Evolutionary conservation across 2,888 invertebrate species (phyloP), one percentile per base, ranked within the genome.

Genomic region (Aphodius sticticus): DNA sequence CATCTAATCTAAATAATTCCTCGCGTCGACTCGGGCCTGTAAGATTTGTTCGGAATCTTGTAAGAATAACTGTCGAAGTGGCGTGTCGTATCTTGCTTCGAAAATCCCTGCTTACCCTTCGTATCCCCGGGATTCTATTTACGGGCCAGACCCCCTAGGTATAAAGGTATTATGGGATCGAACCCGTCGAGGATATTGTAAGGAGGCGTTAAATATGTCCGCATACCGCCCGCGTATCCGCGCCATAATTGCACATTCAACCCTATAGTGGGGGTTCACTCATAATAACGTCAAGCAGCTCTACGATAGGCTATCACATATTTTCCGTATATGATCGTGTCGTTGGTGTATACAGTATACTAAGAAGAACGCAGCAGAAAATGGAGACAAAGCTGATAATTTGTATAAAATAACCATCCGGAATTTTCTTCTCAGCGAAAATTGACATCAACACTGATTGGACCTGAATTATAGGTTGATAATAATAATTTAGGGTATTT

Each of bases 41-140:
- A 53, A 53, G 53, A 53, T 53, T 53, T 53, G 53, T 53, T 53
- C 53, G 53, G 53, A 53, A 53, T 53, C 53, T 53, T 53, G 53
- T 53, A 53, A 53, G 53, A 53, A 53, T 53, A 53, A 53, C 53
- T 53, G 53, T 53, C 53, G 53, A 53, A 53, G 1, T 53, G 53
- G 53, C 53, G 53, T 53, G 53, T 53, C 53, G 53, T 53, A 53
- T 53, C 53, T 53, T 53, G 53, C 53, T 7, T 9, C 12, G 53
- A 53, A 53, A 53, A 53, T 53, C 53, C 53, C 53, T 53, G 53
- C 53, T 53, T 53, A 53, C 53, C 53, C 53, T 53, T 53, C 53
- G 53, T 53, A 53, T 53, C 53, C 53, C 2, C 7, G 53, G 53
- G 53, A 53, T 53, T 53, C 53, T 53, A 53, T 53, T 53, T 53